A percentile compares a stretch with the other conserved stretches of the same genome.
phyloP scores from a whole-genome alignment of 2,797 vertebrate genomes.

The Paratrypauchen microcephalus region DNA sequence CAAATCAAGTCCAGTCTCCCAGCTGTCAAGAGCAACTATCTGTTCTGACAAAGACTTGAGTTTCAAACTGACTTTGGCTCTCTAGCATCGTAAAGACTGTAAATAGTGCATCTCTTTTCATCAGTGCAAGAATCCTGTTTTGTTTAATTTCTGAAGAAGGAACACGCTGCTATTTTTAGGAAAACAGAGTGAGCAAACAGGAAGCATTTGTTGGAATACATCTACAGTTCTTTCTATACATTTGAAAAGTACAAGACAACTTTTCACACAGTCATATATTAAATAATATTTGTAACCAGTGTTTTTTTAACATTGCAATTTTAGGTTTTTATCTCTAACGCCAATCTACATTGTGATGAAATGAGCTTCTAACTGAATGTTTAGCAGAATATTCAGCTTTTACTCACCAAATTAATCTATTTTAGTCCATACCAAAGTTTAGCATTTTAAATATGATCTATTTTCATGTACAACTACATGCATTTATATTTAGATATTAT shows the following conservation, averaged over 20 bases:
- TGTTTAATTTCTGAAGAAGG: background rate
- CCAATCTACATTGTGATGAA: background rate
- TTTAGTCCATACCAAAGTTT: background rate
- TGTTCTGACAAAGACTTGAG: slow-evolving; percentile 11
- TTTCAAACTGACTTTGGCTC: slow-evolving; percentile 1
- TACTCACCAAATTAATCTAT: background rate
- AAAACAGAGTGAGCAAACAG: slow-evolving; percentile 2
- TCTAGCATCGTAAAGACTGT: background rate
- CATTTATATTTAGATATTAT: too few relatives aligned
- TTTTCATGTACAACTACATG: too few relatives aligned
- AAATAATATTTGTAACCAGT: background rate
- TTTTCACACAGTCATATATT: background rate
- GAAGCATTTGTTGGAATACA: background rate
- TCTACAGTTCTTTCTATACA: background rate
- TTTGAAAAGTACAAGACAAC: background rate
- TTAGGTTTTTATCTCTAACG: background rate
- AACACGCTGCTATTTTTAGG: background rate
- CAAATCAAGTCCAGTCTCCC: slow-evolving; percentile 5
- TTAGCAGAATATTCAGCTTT: too few relatives aligned
- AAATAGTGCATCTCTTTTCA: slow-evolving; percentile 4
- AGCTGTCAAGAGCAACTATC: slow-evolving; percentile 6
- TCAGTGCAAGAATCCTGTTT: background rate
- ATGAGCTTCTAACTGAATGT: background rate
- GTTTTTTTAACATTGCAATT: background rate
- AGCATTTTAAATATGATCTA: background rate